These are phyloP conservation scores for Dissostichus mawsoni DNA, from an alignment of 2,113 vertebrate species.

Conservation along the genomic window DNA sequence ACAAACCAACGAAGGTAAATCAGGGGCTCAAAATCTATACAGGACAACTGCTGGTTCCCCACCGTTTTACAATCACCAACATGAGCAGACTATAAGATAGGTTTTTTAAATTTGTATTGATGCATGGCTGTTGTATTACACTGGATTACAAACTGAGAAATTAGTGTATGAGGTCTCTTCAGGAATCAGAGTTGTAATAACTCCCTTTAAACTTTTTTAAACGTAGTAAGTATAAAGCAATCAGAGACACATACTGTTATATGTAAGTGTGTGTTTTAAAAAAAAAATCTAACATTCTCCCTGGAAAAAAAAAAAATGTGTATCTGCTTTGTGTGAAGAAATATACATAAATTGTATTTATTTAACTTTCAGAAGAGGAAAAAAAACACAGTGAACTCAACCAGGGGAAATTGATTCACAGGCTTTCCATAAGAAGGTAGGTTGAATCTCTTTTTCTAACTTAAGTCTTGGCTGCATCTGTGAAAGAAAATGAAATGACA, in stretches of 20 bases:
- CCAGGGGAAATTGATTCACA: constrained; percentile 90
- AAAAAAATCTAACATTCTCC: not conserved
- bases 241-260: not conserved
- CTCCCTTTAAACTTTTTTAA: not conserved
- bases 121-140: too few relatives aligned
- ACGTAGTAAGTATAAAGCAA: not conserved
- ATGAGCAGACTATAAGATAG: too few relatives aligned
- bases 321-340: not conserved
- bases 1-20: constrained; percentile 66
- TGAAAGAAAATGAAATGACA: too few relatives aligned
- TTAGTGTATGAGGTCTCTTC: not conserved
- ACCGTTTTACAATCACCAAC: too few relatives aligned
- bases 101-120: too few relatives aligned
- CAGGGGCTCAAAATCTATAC: not conserved
- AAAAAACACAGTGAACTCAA: constrained; percentile 85
- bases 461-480: not conserved
- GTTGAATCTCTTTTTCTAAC: not conserved
- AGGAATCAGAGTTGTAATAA: not conserved
- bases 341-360: too few relatives aligned
- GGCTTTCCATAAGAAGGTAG: constrained; percentile 90
- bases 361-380: constrained; percentile 87
- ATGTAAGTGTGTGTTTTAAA: not conserved
- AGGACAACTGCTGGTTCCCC: not conserved
- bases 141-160: not conserved
- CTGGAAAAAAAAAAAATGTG: too few relatives aligned